Conservation (phyloP, 1,140 invertebrate genomes). For the Drosophila sechellia region DNA sequence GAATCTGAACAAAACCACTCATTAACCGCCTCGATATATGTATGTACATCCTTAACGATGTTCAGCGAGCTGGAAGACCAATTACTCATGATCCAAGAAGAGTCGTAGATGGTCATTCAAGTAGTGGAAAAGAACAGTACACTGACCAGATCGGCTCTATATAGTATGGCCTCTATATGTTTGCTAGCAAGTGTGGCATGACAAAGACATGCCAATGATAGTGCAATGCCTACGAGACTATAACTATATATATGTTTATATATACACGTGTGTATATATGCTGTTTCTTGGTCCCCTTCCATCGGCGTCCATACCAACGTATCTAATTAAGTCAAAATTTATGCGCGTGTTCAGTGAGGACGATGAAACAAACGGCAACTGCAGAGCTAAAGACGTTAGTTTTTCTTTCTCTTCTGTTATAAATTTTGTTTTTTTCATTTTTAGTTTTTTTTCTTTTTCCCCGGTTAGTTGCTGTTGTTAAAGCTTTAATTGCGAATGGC, state of each 20-base stretch:
- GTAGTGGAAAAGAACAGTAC: conserved; percentile 6
- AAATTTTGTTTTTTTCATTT: conserved; percentile 3
- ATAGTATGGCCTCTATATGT: not conserved
- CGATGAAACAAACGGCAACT: conserved; percentile 77
- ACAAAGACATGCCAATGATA: conserved; percentile 54
- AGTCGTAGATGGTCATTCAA: not conserved
- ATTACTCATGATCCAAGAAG: conserved; percentile 6
- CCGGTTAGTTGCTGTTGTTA: conserved; percentile 45
- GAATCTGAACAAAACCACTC: not conserved
- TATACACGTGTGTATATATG: not conserved
- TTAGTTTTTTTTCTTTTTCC: conserved; percentile 14
- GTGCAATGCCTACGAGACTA: conserved; percentile 24
- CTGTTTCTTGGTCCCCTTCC: conserved; percentile 1
- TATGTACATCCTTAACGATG: conserved; percentile 6
- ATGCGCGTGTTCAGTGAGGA: conserved; percentile 80
- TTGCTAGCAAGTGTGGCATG: conserved; percentile 24
- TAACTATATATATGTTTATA: not conserved
- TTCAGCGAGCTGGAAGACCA: conserved; percentile 12
- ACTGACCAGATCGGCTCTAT: conserved; percentile 3
- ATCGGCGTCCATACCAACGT: conserved; percentile 19
- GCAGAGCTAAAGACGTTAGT: conserved; percentile 65
- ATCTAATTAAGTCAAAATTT: conserved; percentile 80
- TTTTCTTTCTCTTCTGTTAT: conserved; percentile 39
- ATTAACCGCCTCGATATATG: conserved; percentile 1
- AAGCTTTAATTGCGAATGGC: conserved; percentile 68